Percentiles rank a stretch among this genome's conserved stretches.
Evolutionary conservation across 1,140 invertebrate species (phyloP).

Genomic region (Camponotus pennsylvanicus): DNA sequence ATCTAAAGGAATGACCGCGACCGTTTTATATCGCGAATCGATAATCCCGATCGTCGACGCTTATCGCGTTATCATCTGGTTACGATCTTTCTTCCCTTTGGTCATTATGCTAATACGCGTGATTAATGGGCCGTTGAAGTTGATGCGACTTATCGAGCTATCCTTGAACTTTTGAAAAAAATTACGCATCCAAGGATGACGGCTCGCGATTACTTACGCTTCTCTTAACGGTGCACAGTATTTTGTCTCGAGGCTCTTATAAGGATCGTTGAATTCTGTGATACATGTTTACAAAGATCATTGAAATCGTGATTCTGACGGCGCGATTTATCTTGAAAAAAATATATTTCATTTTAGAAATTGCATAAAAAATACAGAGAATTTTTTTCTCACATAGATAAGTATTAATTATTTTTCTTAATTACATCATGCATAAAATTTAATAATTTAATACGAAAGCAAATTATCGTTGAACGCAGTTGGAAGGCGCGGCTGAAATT

Average conservation of each 20-base stretch:
- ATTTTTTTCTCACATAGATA: background rate
- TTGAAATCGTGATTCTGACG: background rate
- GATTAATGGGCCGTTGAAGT: constrained; percentile 78
- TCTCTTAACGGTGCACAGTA: background rate
- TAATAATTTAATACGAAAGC: constrained; percentile 2
- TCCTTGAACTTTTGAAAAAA: constrained; percentile 76
- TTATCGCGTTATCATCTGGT: constrained; percentile 46
- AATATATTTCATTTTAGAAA: background rate
- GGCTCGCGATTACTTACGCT: constrained; percentile 11
- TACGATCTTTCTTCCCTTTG: background rate
- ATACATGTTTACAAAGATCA: background rate
- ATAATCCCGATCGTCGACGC: constrained; percentile 33
- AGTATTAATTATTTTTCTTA: background rate
- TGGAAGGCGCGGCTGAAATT: constrained; percentile 6
- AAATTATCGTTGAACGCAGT: constrained; percentile 4
- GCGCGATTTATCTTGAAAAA: background rate
- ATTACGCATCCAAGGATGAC: constrained; percentile 74
- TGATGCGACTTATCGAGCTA: constrained; percentile 69
- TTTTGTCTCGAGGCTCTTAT: background rate
- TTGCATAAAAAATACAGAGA: background rate
- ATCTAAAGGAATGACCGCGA: background rate
- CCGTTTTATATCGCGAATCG: constrained; percentile 17
- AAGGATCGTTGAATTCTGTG: background rate
- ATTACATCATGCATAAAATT: background rate
- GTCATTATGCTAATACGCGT: constrained; percentile 68